Evolutionary conservation across 2,797 vertebrate species (phyloP).

Genomic region (Amblyraja radiata): DNA sequence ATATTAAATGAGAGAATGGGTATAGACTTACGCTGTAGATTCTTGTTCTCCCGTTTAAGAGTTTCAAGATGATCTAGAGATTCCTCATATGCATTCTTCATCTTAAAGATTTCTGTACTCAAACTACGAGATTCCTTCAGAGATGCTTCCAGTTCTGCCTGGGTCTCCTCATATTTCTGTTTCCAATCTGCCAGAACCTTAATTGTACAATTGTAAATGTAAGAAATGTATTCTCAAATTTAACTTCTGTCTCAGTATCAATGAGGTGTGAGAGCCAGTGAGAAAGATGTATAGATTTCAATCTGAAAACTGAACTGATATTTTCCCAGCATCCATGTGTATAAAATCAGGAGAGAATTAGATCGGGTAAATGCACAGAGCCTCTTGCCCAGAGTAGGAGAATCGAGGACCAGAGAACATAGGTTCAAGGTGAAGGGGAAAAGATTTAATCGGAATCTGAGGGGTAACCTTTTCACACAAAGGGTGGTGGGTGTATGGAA

Average conservation of each 20-base stretch:
- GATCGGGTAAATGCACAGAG: too few species aligned
- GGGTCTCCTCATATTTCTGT: conserved; percentile 55
- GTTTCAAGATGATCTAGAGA: conserved; percentile 57
- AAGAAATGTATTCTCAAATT: neutral
- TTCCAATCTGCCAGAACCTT: conserved; percentile 61
- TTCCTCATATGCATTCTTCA: conserved; percentile 58
- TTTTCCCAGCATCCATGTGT: neutral
- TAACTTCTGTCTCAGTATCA: neutral
- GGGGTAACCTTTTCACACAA: too few species aligned
- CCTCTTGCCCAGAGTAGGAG: too few species aligned
- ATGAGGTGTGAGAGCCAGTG: too few species aligned
- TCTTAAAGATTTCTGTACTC: conserved; percentile 57
- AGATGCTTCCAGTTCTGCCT: conserved; percentile 53
- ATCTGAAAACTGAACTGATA: neutral
- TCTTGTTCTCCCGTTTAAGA: conserved; percentile 55
- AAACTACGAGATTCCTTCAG: conserved; percentile 52
- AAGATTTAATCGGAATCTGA: too few species aligned
- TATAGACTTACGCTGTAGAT: conserved; percentile 51
- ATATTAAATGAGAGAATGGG: neutral
- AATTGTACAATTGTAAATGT: conserved; percentile 36
- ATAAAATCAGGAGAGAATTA: too few species aligned
- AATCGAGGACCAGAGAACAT: too few species aligned
- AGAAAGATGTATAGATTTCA: neutral
- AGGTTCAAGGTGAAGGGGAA: too few species aligned
- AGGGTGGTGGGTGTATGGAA: too few species aligned